Evolutionary conservation across 2,797 vertebrate genomes (phyloP), one percentile per base, ranked within the genome.

Genomic region (Otolemur crassicaudatus): DNA sequence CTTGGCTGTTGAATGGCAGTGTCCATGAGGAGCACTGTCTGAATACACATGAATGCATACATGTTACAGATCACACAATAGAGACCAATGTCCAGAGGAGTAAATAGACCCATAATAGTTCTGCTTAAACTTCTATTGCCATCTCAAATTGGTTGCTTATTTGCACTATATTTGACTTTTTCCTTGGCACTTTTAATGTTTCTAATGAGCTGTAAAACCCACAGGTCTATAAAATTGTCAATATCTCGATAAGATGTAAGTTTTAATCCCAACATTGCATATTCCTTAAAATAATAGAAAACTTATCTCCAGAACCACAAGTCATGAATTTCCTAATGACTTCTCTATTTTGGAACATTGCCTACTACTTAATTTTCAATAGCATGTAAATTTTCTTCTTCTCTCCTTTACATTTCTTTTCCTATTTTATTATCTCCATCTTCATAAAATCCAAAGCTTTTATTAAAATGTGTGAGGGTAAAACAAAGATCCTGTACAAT

Each of bases 281-380:
- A 69, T 88, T 85, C 92, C 93, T 85, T 90, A 89, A 95, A 88
- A 83, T 76, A 92, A 46, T 31, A 94, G 79, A 89, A 86, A 83
- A 82, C 46, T 53, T 56, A 10, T 82, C 75, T 87, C 77, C 60
- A 75, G 69, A 61, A 23, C 70, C 25, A 58, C 29, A 43, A 86
- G 46, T 82, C n/a, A 89, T 46, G 82, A 70, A 73, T 82, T 92
- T 94, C 70, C 89, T 83, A 49, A 87, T n/a, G 67, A 82, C 12
- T 65, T 86, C 67, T 29, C 61, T 61, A 27, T 25, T 56, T 56
- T 25, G 92, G 22, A 83, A 22, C 61, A 67, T 46, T 56, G n/a
- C 14, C 67, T 90, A 40, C n/a, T 79, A 80, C 58, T 82, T 90
- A 69, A 58, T 58, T 88, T 75, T 73, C 10, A 85, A 27, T 22